phyloP scores from a whole-genome alignment of 2,113 vertebrate genomes.

The Bucco capensis region DNA sequence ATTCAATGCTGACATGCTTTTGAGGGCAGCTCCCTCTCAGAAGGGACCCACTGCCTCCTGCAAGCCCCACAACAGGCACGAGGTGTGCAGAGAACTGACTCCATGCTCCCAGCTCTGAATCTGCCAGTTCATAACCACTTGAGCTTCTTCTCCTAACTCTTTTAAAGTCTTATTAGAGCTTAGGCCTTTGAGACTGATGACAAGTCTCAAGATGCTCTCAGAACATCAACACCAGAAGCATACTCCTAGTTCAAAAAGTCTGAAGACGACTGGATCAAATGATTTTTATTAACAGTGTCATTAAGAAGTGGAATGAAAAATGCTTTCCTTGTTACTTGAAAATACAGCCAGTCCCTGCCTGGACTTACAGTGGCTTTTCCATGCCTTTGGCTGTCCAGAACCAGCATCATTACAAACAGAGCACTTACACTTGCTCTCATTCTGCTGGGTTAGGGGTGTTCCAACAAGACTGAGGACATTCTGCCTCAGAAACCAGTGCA shows the following conservation, averaged over 20 bases:
- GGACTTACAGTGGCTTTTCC: neutral
- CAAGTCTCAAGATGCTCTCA: neutral
- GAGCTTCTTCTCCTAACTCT: neutral
- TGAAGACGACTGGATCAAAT: neutral
- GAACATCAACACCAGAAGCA: neutral
- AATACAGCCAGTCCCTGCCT: neutral
- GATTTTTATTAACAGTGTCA: neutral
- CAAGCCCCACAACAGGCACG: neutral
- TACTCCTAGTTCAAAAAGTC: neutral
- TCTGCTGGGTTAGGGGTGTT: neutral
- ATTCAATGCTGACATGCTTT: neutral
- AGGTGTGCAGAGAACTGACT: neutral
- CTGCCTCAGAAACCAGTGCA: neutral
- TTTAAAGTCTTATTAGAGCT: neutral
- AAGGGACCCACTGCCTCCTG: neutral
- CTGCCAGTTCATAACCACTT: neutral
- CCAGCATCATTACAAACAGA: fast-evolving
- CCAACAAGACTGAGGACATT: neutral
- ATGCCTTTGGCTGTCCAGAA: neutral
- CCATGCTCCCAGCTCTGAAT: neutral
- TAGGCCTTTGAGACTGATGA: neutral
- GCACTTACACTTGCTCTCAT: neutral
- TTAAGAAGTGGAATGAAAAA: neutral
- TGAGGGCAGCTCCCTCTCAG: neutral
- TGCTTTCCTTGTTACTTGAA: neutral